Base-by-base conservation (phyloP, 2,888 invertebrate genomes). In the Thera obeliscata region DNA sequence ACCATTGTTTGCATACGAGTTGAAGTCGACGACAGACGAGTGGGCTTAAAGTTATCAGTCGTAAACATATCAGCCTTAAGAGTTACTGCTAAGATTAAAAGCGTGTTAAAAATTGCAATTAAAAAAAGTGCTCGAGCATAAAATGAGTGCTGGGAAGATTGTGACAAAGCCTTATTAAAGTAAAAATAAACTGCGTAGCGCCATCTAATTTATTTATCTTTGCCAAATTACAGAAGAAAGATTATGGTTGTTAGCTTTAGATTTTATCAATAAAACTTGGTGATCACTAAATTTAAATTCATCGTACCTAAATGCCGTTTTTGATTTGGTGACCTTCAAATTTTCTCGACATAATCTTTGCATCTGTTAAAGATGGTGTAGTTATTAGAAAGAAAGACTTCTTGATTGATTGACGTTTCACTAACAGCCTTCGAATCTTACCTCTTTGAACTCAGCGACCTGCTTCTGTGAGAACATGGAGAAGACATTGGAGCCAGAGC, bases 401-500 rank as follows among this genome's bases (percentile, higher is more conserved):
- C 2, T 52, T 33, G 9, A 52, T 33, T 52, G 33, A 8, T 33
- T 52, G 8, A 59, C 2, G 54, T 8, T 22, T 46, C 35, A 8
- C 46, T n/a, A 49, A 22, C 7, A 9, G 4, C 50, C 49, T 67
- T 33, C 46, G 63, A 61, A 52, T 81, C 87, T 94, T 83, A 97
- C 97, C 95, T 98, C 98, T 94, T 98, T 98, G 96, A 98, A 98
- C 94, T 98, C 98, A 84, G 98, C 97, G 86, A 98, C 97, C 95
- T 98, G 98, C 94, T 97, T 97, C 95, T 98, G 98, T 83, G 98
- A 96, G 96, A 98, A 98, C 97, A 98, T 98, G 87, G 98, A 98
- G 96, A 98, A 98, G 90, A 98, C 98, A 94, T 98, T 98, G 95
- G 98, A 98, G 82, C 98, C 98, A 88, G 97, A 96, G 89, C 98